Conservation (phyloP, 1,140 invertebrate genomes). For the Micrasema longulum region DNA sequence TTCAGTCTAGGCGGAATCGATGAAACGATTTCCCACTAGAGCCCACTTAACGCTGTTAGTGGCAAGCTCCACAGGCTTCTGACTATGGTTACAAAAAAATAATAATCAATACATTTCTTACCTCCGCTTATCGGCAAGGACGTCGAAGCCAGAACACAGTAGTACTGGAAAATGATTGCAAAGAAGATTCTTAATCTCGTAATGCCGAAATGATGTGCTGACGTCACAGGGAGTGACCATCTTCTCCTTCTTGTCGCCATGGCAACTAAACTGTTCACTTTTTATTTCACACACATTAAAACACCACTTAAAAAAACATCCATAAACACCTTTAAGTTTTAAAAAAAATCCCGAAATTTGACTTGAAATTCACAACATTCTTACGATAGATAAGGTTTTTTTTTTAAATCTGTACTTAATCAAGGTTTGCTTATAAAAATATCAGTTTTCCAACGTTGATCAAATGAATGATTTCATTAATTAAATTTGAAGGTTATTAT, state of each 20-base stretch:
- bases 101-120: constrained; percentile 19
- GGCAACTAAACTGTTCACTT: constrained; percentile 17
- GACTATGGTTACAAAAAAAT: too few relatives aligned
- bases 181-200: constrained; percentile 47
- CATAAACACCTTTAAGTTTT: background rate
- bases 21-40: too few relatives aligned
- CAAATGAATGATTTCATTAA: too few relatives aligned
- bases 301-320: background rate
- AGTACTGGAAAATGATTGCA: constrained; percentile 48
- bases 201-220: constrained; percentile 46
- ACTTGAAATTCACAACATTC: constrained; percentile 23
- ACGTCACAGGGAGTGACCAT: constrained; percentile 47
- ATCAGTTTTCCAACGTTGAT: too few relatives aligned
- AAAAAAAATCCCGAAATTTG: background rate
- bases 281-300: constrained; percentile 44
- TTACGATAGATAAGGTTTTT: background rate
- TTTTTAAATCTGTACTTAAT: background rate
- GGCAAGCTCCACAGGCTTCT: too few relatives aligned
- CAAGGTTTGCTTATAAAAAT: too few relatives aligned
- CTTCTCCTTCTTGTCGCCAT: constrained; percentile 49
- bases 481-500: too few relatives aligned
- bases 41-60: too few relatives aligned
- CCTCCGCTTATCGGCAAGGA: constrained; percentile 45
- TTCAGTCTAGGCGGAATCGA: too few relatives aligned
- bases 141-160: constrained; percentile 48